phyloP scores from a whole-genome alignment of 2,888 invertebrate genomes.

The Thecophora atra region DNA sequence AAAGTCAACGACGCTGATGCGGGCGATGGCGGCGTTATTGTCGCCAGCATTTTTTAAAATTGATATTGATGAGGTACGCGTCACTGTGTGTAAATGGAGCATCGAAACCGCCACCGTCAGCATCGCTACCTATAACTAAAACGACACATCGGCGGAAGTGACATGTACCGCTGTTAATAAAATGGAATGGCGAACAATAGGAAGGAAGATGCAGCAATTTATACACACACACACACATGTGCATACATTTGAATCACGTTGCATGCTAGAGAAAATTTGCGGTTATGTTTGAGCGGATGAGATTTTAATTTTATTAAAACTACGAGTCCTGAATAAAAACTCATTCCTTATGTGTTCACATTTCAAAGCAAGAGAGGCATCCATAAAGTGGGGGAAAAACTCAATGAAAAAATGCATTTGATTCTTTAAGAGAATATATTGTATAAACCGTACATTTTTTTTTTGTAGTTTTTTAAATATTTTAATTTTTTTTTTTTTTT shows the following conservation, averaged over 20 bases:
- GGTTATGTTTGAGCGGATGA: background rate
- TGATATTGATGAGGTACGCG: conserved; percentile 38
- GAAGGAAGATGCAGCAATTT: background rate
- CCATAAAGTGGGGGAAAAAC: too few species aligned
- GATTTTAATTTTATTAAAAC: conserved; percentile 2
- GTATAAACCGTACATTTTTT: too few species aligned
- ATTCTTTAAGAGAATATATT: too few species aligned
- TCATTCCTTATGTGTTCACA: too few species aligned
- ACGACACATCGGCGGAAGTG: conserved; percentile 25
- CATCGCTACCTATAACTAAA: background rate
- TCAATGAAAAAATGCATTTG: too few species aligned
- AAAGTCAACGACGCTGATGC: conserved; percentile 24
- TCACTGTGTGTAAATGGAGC: conserved; percentile 18
- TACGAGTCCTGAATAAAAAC: background rate
- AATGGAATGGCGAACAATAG: conserved; percentile 31
- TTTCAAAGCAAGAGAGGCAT: too few species aligned
- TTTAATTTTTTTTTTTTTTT: too few species aligned
- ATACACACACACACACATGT: background rate
- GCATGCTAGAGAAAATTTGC: background rate
- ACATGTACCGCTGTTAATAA: conserved; percentile 32
- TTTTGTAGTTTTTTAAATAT: too few species aligned
- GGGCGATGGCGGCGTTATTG: conserved; percentile 38
- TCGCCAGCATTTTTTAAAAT: conserved; percentile 31
- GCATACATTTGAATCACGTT: background rate
- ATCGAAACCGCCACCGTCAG: background rate